phyloP scores from a whole-genome alignment of 1,140 invertebrate genomes.

The Hycleus cichorii region DNA sequence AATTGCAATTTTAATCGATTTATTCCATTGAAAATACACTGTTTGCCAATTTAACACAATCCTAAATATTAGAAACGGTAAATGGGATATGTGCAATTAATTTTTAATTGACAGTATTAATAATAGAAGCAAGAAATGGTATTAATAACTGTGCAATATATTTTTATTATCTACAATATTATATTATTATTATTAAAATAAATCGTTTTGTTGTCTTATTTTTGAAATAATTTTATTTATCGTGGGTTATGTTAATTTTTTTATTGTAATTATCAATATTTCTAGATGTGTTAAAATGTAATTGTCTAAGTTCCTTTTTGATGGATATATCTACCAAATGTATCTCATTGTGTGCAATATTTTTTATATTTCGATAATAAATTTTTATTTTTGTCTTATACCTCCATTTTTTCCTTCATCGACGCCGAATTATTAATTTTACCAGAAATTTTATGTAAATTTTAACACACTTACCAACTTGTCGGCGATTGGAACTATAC shows the following conservation, averaged over 20 bases:
- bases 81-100: conserved; percentile 11
- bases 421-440: too few relatives aligned
- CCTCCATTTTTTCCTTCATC: too few relatives aligned
- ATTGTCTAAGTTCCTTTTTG: conserved; percentile 13
- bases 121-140: too few relatives aligned
- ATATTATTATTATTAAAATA: conserved; percentile 19
- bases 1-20: too few relatives aligned
- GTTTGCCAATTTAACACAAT: background rate
- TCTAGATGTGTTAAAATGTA: conserved; percentile 5
- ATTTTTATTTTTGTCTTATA: background rate
- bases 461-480: too few relatives aligned
- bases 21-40: background rate
- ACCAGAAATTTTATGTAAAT: too few relatives aligned
- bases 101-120: conserved; percentile 6
- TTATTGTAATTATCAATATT: conserved; percentile 9
- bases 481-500: too few relatives aligned
- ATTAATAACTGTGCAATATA: too few relatives aligned
- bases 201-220: conserved; percentile 17
- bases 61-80: conserved; percentile 1
- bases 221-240: background rate
- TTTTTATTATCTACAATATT: conserved; percentile 14
- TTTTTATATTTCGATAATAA: conserved; percentile 13
- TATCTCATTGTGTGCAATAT: conserved; percentile 23
- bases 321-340: conserved; percentile 18
- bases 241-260: conserved; percentile 11